Percentiles rank a stretch among this genome's conserved stretches.
Evolutionary conservation across 2,113 vertebrate species (phyloP).

Genomic region (Peromyscus maniculatus): DNA sequence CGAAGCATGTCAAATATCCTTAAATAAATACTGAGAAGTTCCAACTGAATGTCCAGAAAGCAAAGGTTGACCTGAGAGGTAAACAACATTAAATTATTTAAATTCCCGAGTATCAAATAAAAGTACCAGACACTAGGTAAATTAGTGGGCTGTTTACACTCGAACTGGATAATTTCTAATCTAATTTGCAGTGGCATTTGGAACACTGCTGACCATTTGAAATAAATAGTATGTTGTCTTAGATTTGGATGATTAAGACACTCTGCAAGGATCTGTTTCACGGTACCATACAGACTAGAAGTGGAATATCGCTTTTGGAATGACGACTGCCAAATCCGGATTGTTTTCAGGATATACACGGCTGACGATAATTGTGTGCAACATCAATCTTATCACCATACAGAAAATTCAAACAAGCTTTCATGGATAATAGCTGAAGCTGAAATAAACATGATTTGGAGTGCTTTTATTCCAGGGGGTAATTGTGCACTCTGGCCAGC

Average conservation of each 20-base stretch:
- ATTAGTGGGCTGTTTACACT: conserved; percentile 77
- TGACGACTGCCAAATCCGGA: conserved; percentile 54
- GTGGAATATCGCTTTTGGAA: conserved; percentile 52
- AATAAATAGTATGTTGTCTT: conserved; percentile 77
- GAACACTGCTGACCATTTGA: conserved; percentile 75
- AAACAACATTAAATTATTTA: conserved; percentile 80
- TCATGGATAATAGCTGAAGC: conserved; percentile 68
- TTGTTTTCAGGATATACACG: conserved; percentile 62
- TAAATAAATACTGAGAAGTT: conserved; percentile 77
- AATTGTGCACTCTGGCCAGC: conserved; percentile 66
- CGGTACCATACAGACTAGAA: conserved; percentile 3
- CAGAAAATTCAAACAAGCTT: conserved; percentile 72
- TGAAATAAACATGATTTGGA: conserved; percentile 79
- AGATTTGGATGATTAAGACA: conserved; percentile 77
- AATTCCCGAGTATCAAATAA: conserved; percentile 78
- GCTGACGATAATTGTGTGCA: conserved; percentile 67
- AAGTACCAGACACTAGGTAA: conserved; percentile 75
- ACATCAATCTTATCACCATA: conserved; percentile 69
- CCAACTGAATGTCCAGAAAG: conserved; percentile 80
- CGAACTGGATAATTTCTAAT: conserved; percentile 76
- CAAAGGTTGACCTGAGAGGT: conserved; percentile 75
- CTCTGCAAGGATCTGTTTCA: conserved; percentile 67
- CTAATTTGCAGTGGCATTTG: conserved; percentile 76
- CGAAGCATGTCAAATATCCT: conserved; percentile 72
- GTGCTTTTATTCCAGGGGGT: conserved; percentile 66